A percentile compares a stretch with the other conserved stretches of the same genome.
Conservation (phyloP, 2,113 vertebrate species). For the Rhabdornis inornatus region DNA sequence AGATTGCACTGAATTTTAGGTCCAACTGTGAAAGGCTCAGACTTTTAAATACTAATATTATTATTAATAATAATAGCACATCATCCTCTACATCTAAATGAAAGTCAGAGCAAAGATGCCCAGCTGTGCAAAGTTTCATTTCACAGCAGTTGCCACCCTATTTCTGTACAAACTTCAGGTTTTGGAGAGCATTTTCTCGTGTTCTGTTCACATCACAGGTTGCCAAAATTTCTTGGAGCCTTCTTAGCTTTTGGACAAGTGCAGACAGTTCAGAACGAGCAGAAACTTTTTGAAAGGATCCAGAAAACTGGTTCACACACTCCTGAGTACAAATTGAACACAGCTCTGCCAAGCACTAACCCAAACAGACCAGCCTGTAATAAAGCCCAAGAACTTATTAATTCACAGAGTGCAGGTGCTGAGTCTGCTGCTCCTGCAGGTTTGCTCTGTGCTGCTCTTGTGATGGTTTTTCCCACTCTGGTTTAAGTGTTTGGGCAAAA, state of each 20-base stretch:
- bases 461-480: neutral
- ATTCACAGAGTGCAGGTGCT: slow-evolving; percentile 15
- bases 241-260: neutral
- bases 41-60: neutral
- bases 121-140: neutral
- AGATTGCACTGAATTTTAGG: neutral
- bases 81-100: neutral
- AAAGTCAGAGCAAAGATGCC: neutral
- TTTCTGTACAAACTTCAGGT: neutral
- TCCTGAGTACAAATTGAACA: neutral
- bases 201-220: neutral
- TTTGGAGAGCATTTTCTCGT: neutral
- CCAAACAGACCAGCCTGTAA: slow-evolving; percentile 9
- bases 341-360: slow-evolving; percentile 1
- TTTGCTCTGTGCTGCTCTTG: neutral
- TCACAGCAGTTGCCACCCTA: neutral
- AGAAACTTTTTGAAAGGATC: slow-evolving; percentile 11
- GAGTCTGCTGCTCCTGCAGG: neutral
- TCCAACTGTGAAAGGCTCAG: neutral
- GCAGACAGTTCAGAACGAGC: neutral
- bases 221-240: neutral
- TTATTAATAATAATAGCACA: neutral
- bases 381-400: slow-evolving; percentile 5
- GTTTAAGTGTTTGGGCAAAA: neutral
- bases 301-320: neutral